Evolutionary conservation across 2,113 vertebrate species (phyloP), one percentile per base, ranked within the genome.

Genomic region (Sphaerodactylus townsendi): DNA sequence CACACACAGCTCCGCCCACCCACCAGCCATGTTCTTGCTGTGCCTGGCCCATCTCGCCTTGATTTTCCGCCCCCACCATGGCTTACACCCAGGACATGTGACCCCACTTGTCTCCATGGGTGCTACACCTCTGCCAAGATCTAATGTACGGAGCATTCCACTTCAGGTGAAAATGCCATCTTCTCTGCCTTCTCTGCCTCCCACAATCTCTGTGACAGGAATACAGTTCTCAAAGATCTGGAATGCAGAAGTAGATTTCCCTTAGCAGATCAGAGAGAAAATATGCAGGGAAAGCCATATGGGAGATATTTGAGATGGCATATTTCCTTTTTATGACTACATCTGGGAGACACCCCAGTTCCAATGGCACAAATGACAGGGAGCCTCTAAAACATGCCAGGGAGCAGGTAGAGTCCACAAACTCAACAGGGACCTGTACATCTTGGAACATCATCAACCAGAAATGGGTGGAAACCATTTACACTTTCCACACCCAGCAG

Each of bases 401-500:
- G 79, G 37, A 74, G 41, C 79, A 0, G 0, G n/a, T 0, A 46
- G 10, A 30, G 0, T 0, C 56, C 21, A 41, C 37, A 39, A 17
- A 77, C 14, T 65, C 72, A 30, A 28, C 9, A 71, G 82, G 71
- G 53, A 1, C 1, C 56, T 80, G 59, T 19, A 37, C 88, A 88
- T 88, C 77, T 56, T 39, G 79, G 80, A 39, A 0, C 46, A 37
- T 25, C 17, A 4, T 70, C 28, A 21, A 14, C 0, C 0, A n/a
- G 65, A 76, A 79, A 70, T 70, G 68, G 33, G 35, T 0, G 0
- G 68, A 33, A 33, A 39, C 69, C 2, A 0, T 39, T 4, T 19
- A 35, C 1, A 44, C 21, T 39, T 19, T n/a, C 33, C 53, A 39
- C 1, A 39, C 4, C 25, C 0, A 0, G 59, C 76, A 78, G 48